Base-by-base conservation (phyloP, 2,888 invertebrate genomes). In the Corbicula japonica region DNA sequence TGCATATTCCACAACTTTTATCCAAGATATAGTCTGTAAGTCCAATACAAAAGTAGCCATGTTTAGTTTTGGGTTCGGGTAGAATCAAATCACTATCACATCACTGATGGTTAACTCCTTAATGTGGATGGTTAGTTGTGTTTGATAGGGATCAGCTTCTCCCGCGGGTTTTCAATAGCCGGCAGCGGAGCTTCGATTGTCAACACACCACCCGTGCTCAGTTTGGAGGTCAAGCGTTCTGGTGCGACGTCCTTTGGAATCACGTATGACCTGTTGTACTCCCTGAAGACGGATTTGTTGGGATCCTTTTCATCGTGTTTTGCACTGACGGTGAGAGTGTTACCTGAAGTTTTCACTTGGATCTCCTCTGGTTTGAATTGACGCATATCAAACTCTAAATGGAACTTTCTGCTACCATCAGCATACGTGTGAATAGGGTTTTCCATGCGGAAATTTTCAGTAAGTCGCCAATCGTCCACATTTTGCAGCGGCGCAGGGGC, bases 221-320 rank as follows among this genome's bases (percentile, higher is more conserved):
- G 95, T 56, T 98, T 98, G 35, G 98, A 98, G 94, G 97, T 97
- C 94, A 99, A 98, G 86, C 96, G 96, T 94, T 99, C 99, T 0
- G 98, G 98, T 94, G 98, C 98, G 76, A 98, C 98, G 90, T 98
- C 98, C 94, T 98, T 97, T 6, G 99, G 99, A 93, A 99, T 95
- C 93, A 98, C 95, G 95, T 99, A 99, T 94, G 98, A 98, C 87
- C 98, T 96, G 94, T 98, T 98, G 96, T 99, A 99, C 94, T 99
- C 99, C 94, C 98, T 96, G 95, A 98, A 99, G 81, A 98, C 98
- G 52, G 98, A 97, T 95, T 98, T 98, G 92, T 97, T 97, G 94
- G 98, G 98, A 65, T 97, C 96, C 94, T 98, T 98, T 94, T 99
- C 99, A 94, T 99, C 98, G 94, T 99, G 99, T 94, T 98, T 98